A percentile compares a stretch with the other conserved stretches of the same genome.
Evolutionary conservation across 2,888 invertebrate genomes (phyloP).

Genomic region (Trisateles emortualis): DNA sequence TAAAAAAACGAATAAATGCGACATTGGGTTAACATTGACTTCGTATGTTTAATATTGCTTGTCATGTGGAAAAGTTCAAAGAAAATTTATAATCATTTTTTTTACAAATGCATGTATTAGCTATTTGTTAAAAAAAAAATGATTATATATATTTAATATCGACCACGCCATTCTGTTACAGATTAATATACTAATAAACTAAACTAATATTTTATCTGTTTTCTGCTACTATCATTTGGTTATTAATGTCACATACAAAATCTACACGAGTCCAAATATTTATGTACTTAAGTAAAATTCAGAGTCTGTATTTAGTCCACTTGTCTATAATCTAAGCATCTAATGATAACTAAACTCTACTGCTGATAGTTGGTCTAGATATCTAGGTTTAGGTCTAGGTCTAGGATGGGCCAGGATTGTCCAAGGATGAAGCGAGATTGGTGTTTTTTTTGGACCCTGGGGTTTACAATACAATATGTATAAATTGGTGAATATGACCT

Average conservation of each 20-base stretch:
- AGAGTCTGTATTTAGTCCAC: conserved; percentile 16
- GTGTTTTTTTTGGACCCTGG: conserved; percentile 84
- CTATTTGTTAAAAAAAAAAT: too few species aligned
- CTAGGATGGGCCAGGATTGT: conserved; percentile 77
- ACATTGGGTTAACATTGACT: too few species aligned
- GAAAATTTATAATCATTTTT: too few species aligned
- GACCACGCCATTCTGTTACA: background rate
- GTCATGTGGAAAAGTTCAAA: too few species aligned
- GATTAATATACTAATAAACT: background rate
- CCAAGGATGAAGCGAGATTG: conserved; percentile 78
- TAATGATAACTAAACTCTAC: conserved; percentile 61
- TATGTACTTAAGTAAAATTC: conserved; percentile 1
- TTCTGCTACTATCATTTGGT: background rate
- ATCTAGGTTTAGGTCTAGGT: conserved; percentile 34
- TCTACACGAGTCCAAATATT: conserved; percentile 12
- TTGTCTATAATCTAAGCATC: conserved; percentile 27
- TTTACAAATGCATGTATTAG: too few species aligned
- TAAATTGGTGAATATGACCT: conserved; percentile 46
- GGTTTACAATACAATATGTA: conserved; percentile 56
- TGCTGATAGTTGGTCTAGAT: conserved; percentile 61
- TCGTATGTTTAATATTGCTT: too few species aligned
- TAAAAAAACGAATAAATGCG: too few species aligned
- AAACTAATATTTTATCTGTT: background rate
- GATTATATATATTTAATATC: too few species aligned
- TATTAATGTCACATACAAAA: conserved; percentile 22